Base-by-base conservation (phyloP, 2,888 invertebrate genomes). In the Charanyca ferruginea region DNA sequence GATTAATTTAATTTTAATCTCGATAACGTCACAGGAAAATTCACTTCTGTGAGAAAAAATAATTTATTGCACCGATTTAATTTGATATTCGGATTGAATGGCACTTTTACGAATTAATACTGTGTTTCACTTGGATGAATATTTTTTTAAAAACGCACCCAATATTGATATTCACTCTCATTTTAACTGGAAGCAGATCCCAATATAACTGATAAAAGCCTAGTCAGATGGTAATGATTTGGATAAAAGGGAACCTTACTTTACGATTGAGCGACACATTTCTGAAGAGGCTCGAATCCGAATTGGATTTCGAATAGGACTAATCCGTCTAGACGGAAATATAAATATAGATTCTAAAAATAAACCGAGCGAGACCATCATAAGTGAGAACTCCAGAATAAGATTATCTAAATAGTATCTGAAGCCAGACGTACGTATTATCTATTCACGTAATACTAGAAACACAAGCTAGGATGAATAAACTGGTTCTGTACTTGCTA, bases 1-100 rank as follows among this genome's bases (percentile, higher is more conserved):
- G 77, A 84, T 87, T 84, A 81, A 85, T 85, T 83, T 73, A 58
- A 58, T 73, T 79, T 83, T 72, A 73, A 79, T 84, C 78, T 76
- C 72, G 80, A 84, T 84, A 79, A 77, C 66, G 76, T 76, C 69
- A 28, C 18, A 13, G 64, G 59, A 48, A 78, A 81, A 68, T 75
- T 70, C 51, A 73, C 68, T 69, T 80, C 66, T 61, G 66, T 76
- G 48, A 64, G 66, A 61, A 66, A 74, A 72, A 64, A 76, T 69
- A 75, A 80, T 80, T 78, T 81, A 81, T 78, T 49, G 63, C 59
- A 61, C 68, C 47, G 62, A 61, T 63, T 73, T 61, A 63, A 65
- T 70, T 70, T 73, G 38, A 38, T 63, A 53, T 52, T 60, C 49
- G 28, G 51, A 58, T 49, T 58, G 41, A 47, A 60, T 61, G 41